A percentile compares a stretch with the other conserved stretches of the same genome.
phyloP scores from a whole-genome alignment of 2,113 vertebrate species.

The Plestiodon gilberti region DNA sequence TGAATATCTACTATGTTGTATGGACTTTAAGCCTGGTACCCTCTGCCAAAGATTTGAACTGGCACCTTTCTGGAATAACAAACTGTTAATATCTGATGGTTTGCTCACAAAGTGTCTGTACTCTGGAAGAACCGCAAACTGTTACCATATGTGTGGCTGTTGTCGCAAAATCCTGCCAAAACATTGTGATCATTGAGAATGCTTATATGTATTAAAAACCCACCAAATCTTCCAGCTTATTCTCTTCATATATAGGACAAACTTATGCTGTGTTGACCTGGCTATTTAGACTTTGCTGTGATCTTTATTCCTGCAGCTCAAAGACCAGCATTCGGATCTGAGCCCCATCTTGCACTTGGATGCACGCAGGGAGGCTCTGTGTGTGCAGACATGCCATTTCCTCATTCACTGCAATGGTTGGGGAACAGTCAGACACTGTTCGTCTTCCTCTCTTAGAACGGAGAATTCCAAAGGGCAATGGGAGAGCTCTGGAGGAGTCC shows the following conservation, averaged over 20 bases:
- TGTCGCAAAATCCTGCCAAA: constrained; percentile 8
- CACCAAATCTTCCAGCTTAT: background rate
- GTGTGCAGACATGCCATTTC: background rate
- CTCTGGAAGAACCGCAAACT: constrained; percentile 12
- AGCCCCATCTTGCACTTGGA: too few relatives aligned
- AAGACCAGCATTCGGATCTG: too few relatives aligned
- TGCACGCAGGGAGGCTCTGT: background rate
- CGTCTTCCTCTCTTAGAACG: too few relatives aligned
- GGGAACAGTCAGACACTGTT: background rate
- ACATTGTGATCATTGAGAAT: background rate
- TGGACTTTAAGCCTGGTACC: background rate
- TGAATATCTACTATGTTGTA: background rate
- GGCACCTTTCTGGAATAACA: constrained; percentile 22
- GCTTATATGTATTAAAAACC: background rate
- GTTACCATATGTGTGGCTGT: background rate
- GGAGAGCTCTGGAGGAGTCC: too few relatives aligned
- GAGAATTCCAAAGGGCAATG: too few relatives aligned
- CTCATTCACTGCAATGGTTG: background rate
- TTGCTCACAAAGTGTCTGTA: constrained; percentile 19
- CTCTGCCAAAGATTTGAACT: background rate
- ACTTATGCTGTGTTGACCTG: too few relatives aligned
- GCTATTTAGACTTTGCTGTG: background rate
- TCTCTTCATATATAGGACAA: background rate
- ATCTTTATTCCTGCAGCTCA: too few relatives aligned
- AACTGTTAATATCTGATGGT: background rate